Percentiles rank a stretch among this genome's conserved stretches.
phyloP scores from a whole-genome alignment of 2,888 invertebrate genomes.

The Vesta saturnalis region DNA sequence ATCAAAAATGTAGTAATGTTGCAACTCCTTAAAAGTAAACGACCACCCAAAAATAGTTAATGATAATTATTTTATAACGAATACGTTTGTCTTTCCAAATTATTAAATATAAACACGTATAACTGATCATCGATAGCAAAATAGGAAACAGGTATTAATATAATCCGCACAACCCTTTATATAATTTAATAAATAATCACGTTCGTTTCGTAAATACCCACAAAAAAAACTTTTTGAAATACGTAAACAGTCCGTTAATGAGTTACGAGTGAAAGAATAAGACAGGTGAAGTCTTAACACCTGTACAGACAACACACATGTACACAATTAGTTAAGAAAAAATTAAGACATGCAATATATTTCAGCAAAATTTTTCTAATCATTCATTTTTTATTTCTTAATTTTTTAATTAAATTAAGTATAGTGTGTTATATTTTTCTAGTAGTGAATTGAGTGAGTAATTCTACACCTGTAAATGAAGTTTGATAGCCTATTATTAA shows the following conservation, averaged over 20 bases:
- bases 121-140: not conserved
- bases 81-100: not conserved
- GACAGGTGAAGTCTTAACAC: constrained; percentile 52
- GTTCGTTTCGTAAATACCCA: not conserved
- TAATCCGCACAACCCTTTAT: not conserved
- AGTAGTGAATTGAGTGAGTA: too few relatives aligned
- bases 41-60: not conserved
- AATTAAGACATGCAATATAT: constrained; percentile 18
- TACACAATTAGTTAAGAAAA: constrained; percentile 22
- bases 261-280: constrained; percentile 38
- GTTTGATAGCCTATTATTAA: constrained; percentile 32
- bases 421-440: too few relatives aligned
- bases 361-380: not conserved
- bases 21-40: too few relatives aligned
- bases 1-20: too few relatives aligned
- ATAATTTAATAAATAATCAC: constrained; percentile 14
- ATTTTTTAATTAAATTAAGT: too few relatives aligned
- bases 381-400: too few relatives aligned
- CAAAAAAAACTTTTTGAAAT: not conserved
- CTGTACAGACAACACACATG: constrained; percentile 53
- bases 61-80: not conserved
- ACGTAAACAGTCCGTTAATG: constrained; percentile 30
- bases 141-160: constrained; percentile 2
- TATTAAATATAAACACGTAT: constrained; percentile 1
- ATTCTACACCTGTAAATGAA: constrained; percentile 14